Conservation (phyloP, 2,113 vertebrate species). For the Heterotilapia buettikoferi region DNA sequence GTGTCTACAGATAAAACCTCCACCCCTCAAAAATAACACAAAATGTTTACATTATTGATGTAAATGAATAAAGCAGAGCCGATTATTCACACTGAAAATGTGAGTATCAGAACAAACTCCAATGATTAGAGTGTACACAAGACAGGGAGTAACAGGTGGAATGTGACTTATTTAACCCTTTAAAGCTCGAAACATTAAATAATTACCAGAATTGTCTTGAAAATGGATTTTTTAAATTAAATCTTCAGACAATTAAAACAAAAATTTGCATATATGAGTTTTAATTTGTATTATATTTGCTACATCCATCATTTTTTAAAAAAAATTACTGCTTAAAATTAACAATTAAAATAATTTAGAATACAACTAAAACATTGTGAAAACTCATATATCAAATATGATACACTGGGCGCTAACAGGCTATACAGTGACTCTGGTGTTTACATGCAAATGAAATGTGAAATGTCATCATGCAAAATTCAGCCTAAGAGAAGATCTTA, state of each 20-base stretch:
- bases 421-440: neutral
- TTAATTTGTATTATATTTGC: neutral
- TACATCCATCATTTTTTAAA: fast-evolving
- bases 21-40: neutral
- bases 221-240: neutral
- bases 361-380: neutral
- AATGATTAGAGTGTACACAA: neutral
- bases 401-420: neutral
- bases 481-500: neutral
- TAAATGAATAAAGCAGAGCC: neutral
- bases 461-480: neutral
- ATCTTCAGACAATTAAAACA: neutral
- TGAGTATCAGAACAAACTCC: neutral
- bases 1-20: neutral
- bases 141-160: neutral
- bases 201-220: neutral
- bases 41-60: neutral
- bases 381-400: neutral
- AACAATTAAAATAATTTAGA: neutral
- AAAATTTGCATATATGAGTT: neutral
- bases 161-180: neutral
- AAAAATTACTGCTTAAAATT: neutral
- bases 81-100: neutral
- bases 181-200: neutral
- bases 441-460: neutral